Conservation (phyloP, 2,888 invertebrate species). For the Rhynchonema sp. region DNA sequence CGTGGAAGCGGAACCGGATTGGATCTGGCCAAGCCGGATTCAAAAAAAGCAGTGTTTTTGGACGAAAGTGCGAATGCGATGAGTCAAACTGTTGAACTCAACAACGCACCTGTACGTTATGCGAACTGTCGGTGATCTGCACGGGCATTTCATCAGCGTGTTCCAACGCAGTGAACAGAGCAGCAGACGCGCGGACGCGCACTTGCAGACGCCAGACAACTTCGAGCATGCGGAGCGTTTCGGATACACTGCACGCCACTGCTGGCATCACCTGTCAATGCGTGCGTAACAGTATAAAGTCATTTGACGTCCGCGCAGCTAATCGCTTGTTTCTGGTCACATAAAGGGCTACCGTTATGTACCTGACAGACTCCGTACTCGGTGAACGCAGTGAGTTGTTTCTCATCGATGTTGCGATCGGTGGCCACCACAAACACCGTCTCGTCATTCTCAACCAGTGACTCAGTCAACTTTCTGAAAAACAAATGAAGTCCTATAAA, state of each 20-base stretch:
- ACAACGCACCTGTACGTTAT: neutral
- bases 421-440: neutral
- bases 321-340: neutral
- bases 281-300: neutral
- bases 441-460: neutral
- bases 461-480: neutral
- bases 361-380: neutral
- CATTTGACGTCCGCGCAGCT: neutral
- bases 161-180: neutral
- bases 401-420: neutral
- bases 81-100: neutral
- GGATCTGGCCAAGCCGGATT: too few species aligned
- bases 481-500: too few species aligned
- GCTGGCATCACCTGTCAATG: neutral
- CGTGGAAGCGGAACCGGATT: too few species aligned
- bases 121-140: neutral
- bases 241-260: neutral
- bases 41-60: too few species aligned
- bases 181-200: neutral
- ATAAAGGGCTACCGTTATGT: neutral
- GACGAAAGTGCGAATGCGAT: neutral
- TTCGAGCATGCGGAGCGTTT: neutral
- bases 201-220: slow-evolving; percentile 2
- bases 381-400: neutral
- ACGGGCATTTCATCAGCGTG: neutral